These are phyloP conservation scores for Apogon talboti DNA, from an alignment of 2,797 vertebrate species.

Conservation along the genomic window DNA sequence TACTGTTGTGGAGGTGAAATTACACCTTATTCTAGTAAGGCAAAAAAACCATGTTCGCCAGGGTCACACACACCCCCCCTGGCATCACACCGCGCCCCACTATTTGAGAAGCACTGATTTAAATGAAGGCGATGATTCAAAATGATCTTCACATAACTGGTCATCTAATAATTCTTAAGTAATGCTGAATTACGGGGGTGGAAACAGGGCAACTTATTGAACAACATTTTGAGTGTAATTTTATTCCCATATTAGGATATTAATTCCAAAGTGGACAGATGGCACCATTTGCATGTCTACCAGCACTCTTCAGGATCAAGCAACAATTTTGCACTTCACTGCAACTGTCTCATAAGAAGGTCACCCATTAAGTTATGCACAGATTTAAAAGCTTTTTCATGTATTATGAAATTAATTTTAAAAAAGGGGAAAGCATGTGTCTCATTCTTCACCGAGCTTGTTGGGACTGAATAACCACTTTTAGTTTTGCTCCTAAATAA, in stretches of 20 bases:
- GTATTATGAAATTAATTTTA: slow-evolving; percentile 77
- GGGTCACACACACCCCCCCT: no score
- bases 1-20: no score
- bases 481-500: slow-evolving; percentile 27
- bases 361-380: slow-evolving; percentile 77
- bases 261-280: slow-evolving; percentile 77
- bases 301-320: slow-evolving; percentile 72
- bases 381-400: slow-evolving; percentile 81
- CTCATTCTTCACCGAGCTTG: slow-evolving; percentile 38
- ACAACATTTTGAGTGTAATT: slow-evolving; percentile 65
- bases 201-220: slow-evolving; percentile 56
- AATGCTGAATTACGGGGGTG: not conserved
- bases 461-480: slow-evolving; percentile 29
- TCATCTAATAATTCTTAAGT: no score
- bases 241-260: slow-evolving; percentile 69
- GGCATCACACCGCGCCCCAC: no score
- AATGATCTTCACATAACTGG: no score
- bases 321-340: slow-evolving; percentile 81
- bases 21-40: no score
- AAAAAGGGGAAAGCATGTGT: slow-evolving; percentile 46
- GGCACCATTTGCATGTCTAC: slow-evolving; percentile 73
- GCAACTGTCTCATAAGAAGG: slow-evolving; percentile 79
- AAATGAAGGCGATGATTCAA: no score
- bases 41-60: no score
- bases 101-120: no score